These are phyloP conservation scores for Papilio demoleus DNA, from an alignment of 2,888 invertebrate genomes.

Conservation along the genomic window DNA sequence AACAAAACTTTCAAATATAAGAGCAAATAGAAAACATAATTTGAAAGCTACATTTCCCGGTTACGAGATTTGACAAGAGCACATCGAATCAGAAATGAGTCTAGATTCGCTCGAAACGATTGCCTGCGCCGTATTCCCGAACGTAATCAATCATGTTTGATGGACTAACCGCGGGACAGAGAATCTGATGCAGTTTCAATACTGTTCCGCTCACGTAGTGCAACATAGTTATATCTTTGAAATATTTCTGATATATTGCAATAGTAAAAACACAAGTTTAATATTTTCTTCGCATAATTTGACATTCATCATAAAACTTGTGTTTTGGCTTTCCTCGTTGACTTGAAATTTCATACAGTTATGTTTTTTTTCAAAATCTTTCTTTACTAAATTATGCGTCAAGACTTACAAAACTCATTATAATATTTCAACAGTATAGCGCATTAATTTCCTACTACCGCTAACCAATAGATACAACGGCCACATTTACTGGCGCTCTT, in stretches of 20 bases:
- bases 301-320: no score
- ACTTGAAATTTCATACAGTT: background rate
- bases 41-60: constrained; percentile 11
- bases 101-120: constrained; percentile 34
- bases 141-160: constrained; percentile 36
- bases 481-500: constrained; percentile 54
- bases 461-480: constrained; percentile 18
- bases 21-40: background rate
- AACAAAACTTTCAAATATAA: background rate
- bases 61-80: constrained; percentile 23
- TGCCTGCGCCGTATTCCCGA: constrained; percentile 27
- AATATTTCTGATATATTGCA: background rate
- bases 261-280: background rate
- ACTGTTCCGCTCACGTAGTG: constrained; percentile 17
- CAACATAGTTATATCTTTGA: constrained; percentile 2
- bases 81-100: constrained; percentile 34
- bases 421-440: background rate
- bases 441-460: constrained; percentile 25
- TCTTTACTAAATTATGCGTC: background rate
- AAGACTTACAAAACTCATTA: background rate
- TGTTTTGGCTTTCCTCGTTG: background rate
- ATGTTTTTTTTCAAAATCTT: background rate
- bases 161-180: constrained; percentile 28
- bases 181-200: constrained; percentile 29
- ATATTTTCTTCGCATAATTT: no score